phyloP scores from a whole-genome alignment of 2,888 invertebrate species.

The Tipula helvola region DNA sequence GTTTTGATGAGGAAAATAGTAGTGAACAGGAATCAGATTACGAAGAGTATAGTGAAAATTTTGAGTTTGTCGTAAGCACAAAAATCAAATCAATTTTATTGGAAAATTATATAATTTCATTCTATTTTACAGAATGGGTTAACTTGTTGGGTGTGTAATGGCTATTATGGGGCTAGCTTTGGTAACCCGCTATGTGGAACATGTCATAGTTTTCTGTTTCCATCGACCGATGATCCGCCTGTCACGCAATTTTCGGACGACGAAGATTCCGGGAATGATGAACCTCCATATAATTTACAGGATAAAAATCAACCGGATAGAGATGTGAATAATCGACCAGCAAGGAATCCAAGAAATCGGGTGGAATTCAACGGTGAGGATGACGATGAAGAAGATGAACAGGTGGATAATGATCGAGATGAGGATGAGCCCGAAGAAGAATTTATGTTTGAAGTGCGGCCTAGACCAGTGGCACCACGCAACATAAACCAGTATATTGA shows the following conservation, averaged over 20 bases:
- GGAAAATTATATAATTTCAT: not conserved
- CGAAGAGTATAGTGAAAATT: conserved; percentile 20
- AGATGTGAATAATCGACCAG: conserved; percentile 21
- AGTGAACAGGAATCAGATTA: conserved; percentile 16
- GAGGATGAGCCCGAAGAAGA: conserved; percentile 18
- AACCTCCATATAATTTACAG: conserved; percentile 43
- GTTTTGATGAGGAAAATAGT: not conserved
- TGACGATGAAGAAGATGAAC: conserved; percentile 17
- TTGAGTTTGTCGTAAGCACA: conserved; percentile 20
- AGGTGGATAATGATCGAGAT: conserved; percentile 24
- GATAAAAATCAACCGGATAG: conserved; percentile 23
- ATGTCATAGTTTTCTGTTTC: conserved; percentile 86
- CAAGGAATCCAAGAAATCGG: not conserved
- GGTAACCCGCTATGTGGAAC: conserved; percentile 85
- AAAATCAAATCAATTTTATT: not conserved
- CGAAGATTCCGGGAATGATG: conserved; percentile 90
- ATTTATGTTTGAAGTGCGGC: conserved; percentile 10
- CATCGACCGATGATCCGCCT: conserved; percentile 40
- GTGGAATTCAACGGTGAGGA: not conserved
- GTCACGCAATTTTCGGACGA: conserved; percentile 57
- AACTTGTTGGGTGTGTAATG: conserved; percentile 71
- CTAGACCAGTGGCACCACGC: conserved; percentile 24
- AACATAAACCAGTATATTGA: conserved; percentile 29
- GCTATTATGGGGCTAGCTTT: conserved; percentile 84
- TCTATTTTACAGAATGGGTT: conserved; percentile 24